phyloP scores from a whole-genome alignment of 2,797 vertebrate species.

The Acestrorhynchus altus region DNA sequence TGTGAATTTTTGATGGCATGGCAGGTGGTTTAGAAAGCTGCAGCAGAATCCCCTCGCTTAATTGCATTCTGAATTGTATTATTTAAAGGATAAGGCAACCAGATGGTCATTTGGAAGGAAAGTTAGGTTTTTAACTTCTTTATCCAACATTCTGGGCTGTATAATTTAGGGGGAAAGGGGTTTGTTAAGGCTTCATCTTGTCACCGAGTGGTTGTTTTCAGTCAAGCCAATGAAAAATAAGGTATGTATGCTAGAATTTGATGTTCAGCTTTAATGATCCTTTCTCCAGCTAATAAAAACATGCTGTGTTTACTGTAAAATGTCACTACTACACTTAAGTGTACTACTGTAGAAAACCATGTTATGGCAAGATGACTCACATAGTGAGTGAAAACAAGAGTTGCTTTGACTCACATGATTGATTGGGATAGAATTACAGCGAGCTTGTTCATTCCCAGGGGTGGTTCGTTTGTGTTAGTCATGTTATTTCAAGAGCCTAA shows the following conservation, averaged over 20 bases:
- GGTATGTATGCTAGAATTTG: neutral
- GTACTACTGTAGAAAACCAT: slow-evolving; percentile 41
- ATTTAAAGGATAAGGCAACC: slow-evolving; percentile 88
- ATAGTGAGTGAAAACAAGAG: slow-evolving; percentile 60
- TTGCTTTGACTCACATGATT: slow-evolving; percentile 69
- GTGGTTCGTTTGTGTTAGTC: slow-evolving; percentile 66
- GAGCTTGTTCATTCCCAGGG: slow-evolving; percentile 61
- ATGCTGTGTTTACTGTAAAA: neutral
- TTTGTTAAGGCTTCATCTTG: slow-evolving; percentile 58
- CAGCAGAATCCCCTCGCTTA: slow-evolving; percentile 84
- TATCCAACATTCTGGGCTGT: slow-evolving; percentile 74
- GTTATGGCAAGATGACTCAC: slow-evolving; percentile 52
- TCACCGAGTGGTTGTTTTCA: neutral
- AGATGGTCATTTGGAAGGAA: slow-evolving; percentile 88
- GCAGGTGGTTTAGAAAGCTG: slow-evolving; percentile 86
- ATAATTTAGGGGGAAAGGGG: slow-evolving; percentile 64
- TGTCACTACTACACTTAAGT: neutral
- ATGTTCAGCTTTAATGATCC: neutral
- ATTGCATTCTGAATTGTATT: slow-evolving; percentile 83
- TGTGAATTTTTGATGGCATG: slow-evolving; percentile 66
- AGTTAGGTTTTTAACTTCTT: slow-evolving; percentile 79
- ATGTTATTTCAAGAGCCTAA: slow-evolving; percentile 56
- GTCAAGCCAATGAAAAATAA: slow-evolving; percentile 1
- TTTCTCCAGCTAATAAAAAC: neutral
- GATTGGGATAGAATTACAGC: slow-evolving; percentile 63